These are phyloP conservation scores for Melanophora roralis DNA, from an alignment of 2,888 invertebrate genomes.

Conservation along the genomic window DNA sequence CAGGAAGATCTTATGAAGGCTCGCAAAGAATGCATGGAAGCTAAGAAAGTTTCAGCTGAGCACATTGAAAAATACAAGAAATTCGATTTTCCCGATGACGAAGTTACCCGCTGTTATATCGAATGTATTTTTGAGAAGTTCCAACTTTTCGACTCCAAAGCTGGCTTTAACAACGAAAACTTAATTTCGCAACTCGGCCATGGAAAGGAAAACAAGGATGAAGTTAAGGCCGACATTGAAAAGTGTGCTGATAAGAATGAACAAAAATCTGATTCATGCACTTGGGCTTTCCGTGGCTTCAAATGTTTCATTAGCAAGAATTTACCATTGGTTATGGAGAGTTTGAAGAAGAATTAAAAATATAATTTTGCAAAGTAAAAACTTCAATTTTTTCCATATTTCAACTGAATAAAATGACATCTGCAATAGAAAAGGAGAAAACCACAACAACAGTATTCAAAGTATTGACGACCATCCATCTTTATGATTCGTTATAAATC, in stretches of 20 bases:
- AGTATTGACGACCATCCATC: constrained; percentile 41
- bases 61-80: constrained; percentile 75
- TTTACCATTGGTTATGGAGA: constrained; percentile 75
- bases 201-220: constrained; percentile 72
- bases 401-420: constrained; percentile 34
- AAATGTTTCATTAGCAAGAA: constrained; percentile 77
- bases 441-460: constrained; percentile 22
- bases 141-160: constrained; percentile 74
- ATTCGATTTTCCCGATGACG: constrained; percentile 76
- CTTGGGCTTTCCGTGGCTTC: constrained; percentile 76
- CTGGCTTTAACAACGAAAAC: constrained; percentile 75
- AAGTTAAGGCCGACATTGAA: constrained; percentile 73
- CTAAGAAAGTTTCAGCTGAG: constrained; percentile 72
- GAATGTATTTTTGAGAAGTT: constrained; percentile 76
- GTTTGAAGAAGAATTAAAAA: constrained; percentile 70
- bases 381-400: constrained; percentile 16
- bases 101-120: constrained; percentile 75
- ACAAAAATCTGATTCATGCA: constrained; percentile 72
- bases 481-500: constrained; percentile 22
- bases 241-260: constrained; percentile 76
- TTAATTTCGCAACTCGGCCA: constrained; percentile 75
- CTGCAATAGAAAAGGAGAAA: constrained; percentile 2
- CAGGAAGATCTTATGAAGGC: constrained; percentile 74
- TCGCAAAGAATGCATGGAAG: constrained; percentile 74
- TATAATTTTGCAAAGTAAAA: not conserved